Evolutionary conservation across 2,888 invertebrate species (phyloP), one percentile per base, ranked within the genome.

Genomic region (Epiperipatus broadwayi): DNA sequence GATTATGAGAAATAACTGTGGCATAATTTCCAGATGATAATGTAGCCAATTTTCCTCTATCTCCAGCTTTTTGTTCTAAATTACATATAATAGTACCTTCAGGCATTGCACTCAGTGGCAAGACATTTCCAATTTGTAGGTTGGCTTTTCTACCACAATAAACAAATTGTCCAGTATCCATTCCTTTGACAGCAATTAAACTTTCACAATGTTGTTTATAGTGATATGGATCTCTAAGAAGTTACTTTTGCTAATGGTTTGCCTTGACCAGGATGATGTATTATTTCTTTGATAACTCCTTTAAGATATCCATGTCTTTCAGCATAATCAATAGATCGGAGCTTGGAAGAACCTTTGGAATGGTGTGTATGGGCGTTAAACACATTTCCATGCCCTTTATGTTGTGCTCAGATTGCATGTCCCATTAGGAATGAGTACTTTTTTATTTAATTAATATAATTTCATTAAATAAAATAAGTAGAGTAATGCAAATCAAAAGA

Each of bases 81-180:
- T 95, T 95, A 66, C 97, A 99, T 30, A 99, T 80, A 59, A 95
- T 87, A 41, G 97, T 97, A 70, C 97, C 97, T 68, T 99, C 97
- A 55, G 97, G 97, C 89, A 99, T 93, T 43, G 76, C 69, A 49
- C 93, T 91, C 49, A 99, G 76, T 10, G 97, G 97, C 73, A 99
- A 78, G 30, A 99, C 91, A 70, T 99, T 99, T 48, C 91, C 91
- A 68, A 72, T 71, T 56, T 74, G 72, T 27, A 78, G 65, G 46
- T 65, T 67, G 18, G 76, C 75, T 68, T 87, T 97, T 64, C 83
- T 89, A 55, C 97, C 97, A 59, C 95, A 97, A 64, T 93, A 97
- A 40, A 99, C 71, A 63, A 93, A 99, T 61, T 99, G 97, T 45
- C 97, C 97, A 42, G 97, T 97, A 70, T 95, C 91, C 73, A 99